Evolutionary conservation across 92 coral and sea anemone species (phyloP), one percentile per base, ranked within the genome.

Genomic region (Galaxea fascicularis): DNA sequence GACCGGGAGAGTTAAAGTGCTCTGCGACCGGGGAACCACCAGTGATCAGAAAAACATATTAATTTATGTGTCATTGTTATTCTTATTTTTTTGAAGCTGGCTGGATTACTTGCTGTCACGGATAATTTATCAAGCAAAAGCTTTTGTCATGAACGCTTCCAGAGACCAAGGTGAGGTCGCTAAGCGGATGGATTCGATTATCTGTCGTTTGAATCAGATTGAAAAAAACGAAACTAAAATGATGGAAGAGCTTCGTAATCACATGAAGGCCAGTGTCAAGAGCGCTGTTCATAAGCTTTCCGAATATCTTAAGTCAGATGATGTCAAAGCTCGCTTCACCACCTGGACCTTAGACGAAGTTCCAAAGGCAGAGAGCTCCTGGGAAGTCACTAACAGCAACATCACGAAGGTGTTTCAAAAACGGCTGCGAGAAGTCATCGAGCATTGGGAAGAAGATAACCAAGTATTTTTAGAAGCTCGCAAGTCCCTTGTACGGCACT

Each of bases 401-500:
- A 78, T 89, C 65, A 35, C 0, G 16, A 79, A 89, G 46, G 74
- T 49, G 8, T 20, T 66, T 17, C 8, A 47, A 72, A 10, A 46
- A 65, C 73, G 90, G 26, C 86, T 89, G 25, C 62, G 22, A 25
- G 71, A 71, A 0, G 14, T 52, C 72, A 71, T 89, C 4, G 16
- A 25, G 44, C 59, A 79, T 6, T 89, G 92, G 92, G 92, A 89
- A 60, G 85, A 58, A 47, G 72, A 85, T 29, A 52, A 62, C 30
- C 82, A 73, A 10, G 77, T 79, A 20, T 85, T 70, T 58, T 14
- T 68, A 54, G 63, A 73, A 18, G 77, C 89, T 26, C 78, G 80
- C 16, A 4, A 47, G 0, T 73, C 71, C 20, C 83, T 89, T 39
- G 18, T 85, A 15, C 27, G 65, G 20, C 59, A 79, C 44, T 78